These are phyloP conservation scores for Gisinianus flammeolus DNA, from an alignment of 2,888 invertebrate species.

Conservation along the genomic window DNA sequence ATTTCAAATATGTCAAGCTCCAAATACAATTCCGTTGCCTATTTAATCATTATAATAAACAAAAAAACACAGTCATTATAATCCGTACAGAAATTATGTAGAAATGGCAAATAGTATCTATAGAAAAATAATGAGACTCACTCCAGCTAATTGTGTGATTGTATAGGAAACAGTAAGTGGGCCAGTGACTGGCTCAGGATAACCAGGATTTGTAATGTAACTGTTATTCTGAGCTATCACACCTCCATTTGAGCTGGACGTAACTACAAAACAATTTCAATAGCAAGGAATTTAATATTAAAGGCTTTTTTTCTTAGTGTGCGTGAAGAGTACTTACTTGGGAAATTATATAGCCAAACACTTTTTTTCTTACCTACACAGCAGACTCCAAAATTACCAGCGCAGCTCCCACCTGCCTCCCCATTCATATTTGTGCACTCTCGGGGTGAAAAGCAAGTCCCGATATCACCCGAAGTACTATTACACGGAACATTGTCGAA, in stretches of 20 bases:
- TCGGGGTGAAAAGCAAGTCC: slow-evolving; percentile 77
- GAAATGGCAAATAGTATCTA: not conserved
- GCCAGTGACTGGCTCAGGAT: slow-evolving; percentile 73
- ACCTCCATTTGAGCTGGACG: slow-evolving; percentile 68
- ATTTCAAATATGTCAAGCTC: slow-evolving; percentile 77
- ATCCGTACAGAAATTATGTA: not conserved
- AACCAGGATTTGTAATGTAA: slow-evolving; percentile 80
- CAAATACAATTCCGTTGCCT: slow-evolving; percentile 70
- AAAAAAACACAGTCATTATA: not conserved
- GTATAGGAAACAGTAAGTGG: slow-evolving; percentile 73
- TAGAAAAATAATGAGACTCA: slow-evolving; percentile 61
- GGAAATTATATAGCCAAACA: too few species aligned
- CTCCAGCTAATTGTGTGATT: slow-evolving; percentile 69
- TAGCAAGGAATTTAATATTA: too few species aligned
- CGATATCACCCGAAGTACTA: slow-evolving; percentile 62
- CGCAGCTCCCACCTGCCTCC: slow-evolving; percentile 72
- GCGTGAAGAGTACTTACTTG: too few species aligned
- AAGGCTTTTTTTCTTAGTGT: not conserved
- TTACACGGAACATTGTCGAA: slow-evolving; percentile 58
- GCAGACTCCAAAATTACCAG: slow-evolving; percentile 77
- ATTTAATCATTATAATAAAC: too few species aligned
- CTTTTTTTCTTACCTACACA: slow-evolving; percentile 75
- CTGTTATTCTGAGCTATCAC: slow-evolving; percentile 77
- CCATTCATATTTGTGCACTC: slow-evolving; percentile 77
- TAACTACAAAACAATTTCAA: not conserved